Percentiles rank a stretch among this genome's conserved stretches.
Evolutionary conservation across 2,113 vertebrate genomes (phyloP).

Genomic region (Diadophis punctatus): DNA sequence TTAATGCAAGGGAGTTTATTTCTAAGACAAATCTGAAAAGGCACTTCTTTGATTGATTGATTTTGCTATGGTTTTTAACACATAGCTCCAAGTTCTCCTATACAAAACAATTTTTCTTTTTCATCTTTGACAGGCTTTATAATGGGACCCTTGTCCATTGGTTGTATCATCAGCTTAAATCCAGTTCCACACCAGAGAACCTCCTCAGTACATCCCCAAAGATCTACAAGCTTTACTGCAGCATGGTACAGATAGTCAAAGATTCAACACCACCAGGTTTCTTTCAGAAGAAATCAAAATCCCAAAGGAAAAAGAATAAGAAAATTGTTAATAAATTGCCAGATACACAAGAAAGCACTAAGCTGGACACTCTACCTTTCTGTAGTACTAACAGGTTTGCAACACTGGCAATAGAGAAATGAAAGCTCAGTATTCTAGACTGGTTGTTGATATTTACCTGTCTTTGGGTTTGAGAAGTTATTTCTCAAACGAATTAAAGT

Average conservation of each 20-base stretch:
- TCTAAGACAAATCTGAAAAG: not conserved
- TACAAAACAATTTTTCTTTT: not conserved
- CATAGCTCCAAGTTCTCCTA: not conserved
- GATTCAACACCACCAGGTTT: slow-evolving; percentile 43
- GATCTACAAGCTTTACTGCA: slow-evolving; percentile 70
- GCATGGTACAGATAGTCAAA: slow-evolving; percentile 55
- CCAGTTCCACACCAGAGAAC: slow-evolving; percentile 61
- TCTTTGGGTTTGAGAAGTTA: not conserved
- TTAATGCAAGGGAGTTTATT: not conserved
- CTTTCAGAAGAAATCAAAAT: slow-evolving; percentile 51
- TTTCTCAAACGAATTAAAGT: not conserved
- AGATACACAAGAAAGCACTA: not conserved
- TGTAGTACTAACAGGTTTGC: slow-evolving; percentile 58
- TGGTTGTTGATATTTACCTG: not conserved
- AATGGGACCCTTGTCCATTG: slow-evolving; percentile 84
- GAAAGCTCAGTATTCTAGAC: slow-evolving; percentile 10
- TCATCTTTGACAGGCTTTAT: slow-evolving; percentile 76
- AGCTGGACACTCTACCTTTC: not conserved
- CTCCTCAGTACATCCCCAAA: slow-evolving; percentile 65
- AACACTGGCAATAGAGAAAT: slow-evolving; percentile 52
- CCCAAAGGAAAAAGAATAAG: slow-evolving; percentile 49
- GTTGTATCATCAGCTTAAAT: slow-evolving; percentile 69
- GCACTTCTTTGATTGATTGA: not conserved
- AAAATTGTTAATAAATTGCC: slow-evolving; percentile 13
- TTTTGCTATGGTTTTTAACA: not conserved